Percentiles rank a stretch among this genome's conserved stretches.
These are phyloP conservation scores for Parasteatoda tepidariorum DNA, from an alignment of 1,140 invertebrate species.

Conservation along the genomic window DNA sequence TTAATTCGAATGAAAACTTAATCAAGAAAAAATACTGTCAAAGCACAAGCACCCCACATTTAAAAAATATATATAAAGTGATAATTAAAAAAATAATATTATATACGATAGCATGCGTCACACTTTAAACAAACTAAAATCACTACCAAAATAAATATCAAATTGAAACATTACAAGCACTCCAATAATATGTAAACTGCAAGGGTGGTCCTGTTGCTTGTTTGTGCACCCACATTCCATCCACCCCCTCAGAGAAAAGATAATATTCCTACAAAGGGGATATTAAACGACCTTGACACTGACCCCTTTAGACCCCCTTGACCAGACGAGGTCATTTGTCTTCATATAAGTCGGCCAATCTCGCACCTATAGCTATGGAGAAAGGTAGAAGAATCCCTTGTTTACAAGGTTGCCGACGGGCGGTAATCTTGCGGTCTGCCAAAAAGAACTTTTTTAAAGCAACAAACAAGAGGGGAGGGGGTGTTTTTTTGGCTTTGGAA, in stretches of 20 bases:
- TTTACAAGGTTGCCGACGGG: not conserved
- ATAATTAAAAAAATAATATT: no score
- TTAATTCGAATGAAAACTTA: no score
- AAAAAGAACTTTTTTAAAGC: not conserved
- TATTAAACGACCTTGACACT: slow-evolving; percentile 14
- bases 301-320: not conserved
- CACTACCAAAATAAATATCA: no score
- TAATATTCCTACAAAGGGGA: not conserved
- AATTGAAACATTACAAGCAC: no score
- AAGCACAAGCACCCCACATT: no score
- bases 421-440: not conserved
- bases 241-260: not conserved
- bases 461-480: not conserved
- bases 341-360: not conserved
- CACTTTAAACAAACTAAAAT: no score
- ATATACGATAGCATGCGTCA: no score
- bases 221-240: slow-evolving; percentile 11
- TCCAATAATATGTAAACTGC: no score
- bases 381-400: not conserved
- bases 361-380: not conserved
- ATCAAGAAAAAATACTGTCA: no score
- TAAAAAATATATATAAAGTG: no score
- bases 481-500: not conserved
- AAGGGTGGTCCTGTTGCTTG: slow-evolving; percentile 7
- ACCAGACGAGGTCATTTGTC: slow-evolving; percentile 25